Conservation (phyloP, 1,140 invertebrate species). For the Drosophila teissieri region DNA sequence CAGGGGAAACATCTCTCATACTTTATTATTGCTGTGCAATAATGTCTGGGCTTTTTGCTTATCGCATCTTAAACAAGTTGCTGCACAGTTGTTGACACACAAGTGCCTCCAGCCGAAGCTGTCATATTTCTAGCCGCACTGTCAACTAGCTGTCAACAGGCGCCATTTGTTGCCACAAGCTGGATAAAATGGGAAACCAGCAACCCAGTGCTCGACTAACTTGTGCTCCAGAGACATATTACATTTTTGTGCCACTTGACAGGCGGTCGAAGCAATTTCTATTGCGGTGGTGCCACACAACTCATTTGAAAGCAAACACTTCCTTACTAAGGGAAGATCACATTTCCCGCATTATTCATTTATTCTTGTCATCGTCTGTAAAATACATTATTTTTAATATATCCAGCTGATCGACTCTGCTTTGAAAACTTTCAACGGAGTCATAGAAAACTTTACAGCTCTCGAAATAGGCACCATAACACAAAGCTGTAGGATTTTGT, state of each 20-base stretch:
- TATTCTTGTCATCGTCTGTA: neutral
- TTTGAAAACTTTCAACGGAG: too few species aligned
- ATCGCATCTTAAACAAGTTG: constrained; percentile 41
- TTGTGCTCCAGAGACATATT: constrained; percentile 38
- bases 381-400: neutral
- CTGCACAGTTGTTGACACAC: constrained; percentile 38
- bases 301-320: neutral
- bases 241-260: constrained; percentile 37
- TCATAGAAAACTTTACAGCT: too few species aligned
- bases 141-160: constrained; percentile 65
- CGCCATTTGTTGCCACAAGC: constrained; percentile 26
- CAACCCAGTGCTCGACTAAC: constrained; percentile 44
- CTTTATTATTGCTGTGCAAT: neutral
- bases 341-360: neutral
- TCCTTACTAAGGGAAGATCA: neutral
- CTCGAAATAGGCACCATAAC: too few species aligned
- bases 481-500: too few species aligned
- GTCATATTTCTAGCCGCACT: constrained; percentile 66
- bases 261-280: constrained; percentile 2
- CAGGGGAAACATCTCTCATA: constrained; percentile 16
- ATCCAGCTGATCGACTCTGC: neutral
- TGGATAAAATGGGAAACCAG: constrained; percentile 9
- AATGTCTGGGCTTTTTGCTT: constrained; percentile 13
- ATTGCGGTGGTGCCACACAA: neutral
- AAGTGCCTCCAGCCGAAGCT: constrained; percentile 40